These are phyloP conservation scores for Archaeoteleia sp. DNA, from an alignment of 2,888 invertebrate genomes.

Conservation along the genomic window DNA sequence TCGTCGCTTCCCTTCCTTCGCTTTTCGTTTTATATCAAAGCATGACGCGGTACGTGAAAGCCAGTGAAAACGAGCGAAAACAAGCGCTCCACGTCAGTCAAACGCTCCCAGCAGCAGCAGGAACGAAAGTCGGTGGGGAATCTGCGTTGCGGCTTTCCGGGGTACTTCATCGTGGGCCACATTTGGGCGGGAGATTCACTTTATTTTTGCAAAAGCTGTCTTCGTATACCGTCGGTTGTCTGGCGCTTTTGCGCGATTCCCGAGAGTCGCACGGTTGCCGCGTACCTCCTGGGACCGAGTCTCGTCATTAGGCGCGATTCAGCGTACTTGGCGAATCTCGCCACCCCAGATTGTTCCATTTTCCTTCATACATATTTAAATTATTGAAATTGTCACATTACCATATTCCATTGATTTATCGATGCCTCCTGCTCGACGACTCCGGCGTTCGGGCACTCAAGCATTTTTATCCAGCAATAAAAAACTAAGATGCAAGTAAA, in stretches of 20 bases:
- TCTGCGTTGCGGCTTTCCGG: conserved; percentile 54
- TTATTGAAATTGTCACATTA: conserved; percentile 73
- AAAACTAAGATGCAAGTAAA: conserved; percentile 42
- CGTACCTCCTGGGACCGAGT: conserved; percentile 64
- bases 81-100: conserved; percentile 26
- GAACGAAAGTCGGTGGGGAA: conserved; percentile 39
- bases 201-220: conserved; percentile 56
- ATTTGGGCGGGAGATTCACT: conserved; percentile 61
- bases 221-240: conserved; percentile 33
- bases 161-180: conserved; percentile 57
- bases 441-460: conserved; percentile 34
- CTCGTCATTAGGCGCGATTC: conserved; percentile 73
- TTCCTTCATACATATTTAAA: conserved; percentile 74
- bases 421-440: conserved; percentile 62
- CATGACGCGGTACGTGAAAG: conserved; percentile 41
- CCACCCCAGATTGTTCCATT: conserved; percentile 72
- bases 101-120: conserved; percentile 22
- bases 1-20: conserved; percentile 38
- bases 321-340: conserved; percentile 67
- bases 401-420: conserved; percentile 74
- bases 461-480: conserved; percentile 37
- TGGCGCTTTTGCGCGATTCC: conserved; percentile 30
- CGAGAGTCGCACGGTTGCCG: conserved; percentile 24
- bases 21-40: conserved; percentile 49
- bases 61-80: conserved; percentile 35